phyloP scores from a whole-genome alignment of 2,113 vertebrate species.

The Aphyosemion australe region DNA sequence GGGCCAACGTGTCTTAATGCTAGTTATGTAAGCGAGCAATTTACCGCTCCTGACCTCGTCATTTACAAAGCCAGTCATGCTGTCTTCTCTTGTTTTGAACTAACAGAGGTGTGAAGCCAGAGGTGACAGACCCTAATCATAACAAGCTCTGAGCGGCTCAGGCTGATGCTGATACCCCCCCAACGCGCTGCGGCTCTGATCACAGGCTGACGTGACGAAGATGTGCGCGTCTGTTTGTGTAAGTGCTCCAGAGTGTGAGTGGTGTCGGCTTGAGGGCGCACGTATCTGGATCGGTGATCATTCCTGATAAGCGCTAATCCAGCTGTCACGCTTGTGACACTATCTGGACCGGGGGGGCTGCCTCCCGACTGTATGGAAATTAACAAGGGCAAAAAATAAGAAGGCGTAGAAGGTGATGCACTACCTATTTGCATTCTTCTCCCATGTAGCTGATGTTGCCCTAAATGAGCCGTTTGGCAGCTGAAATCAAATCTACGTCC shows the following conservation, averaged over 20 bases:
- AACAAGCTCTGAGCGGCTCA: slow-evolving; percentile 9
- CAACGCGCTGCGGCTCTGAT: slow-evolving; percentile 33
- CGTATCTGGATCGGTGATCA: slow-evolving; percentile 47
- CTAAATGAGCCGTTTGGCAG: slow-evolving; percentile 28
- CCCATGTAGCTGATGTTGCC: slow-evolving; percentile 5
- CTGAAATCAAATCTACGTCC: slow-evolving; percentile 38
- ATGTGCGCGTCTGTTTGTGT: slow-evolving; percentile 27
- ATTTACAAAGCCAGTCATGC: slow-evolving; percentile 46
- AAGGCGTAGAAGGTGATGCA: slow-evolving; percentile 24
- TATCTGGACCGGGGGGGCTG: slow-evolving; percentile 55
- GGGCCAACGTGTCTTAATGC: slow-evolving; percentile 5
- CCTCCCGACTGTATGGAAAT: slow-evolving; percentile 56
- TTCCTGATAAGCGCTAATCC: slow-evolving; percentile 72
- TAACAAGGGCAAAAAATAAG: slow-evolving; percentile 56
- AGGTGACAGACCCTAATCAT: slow-evolving; percentile 53
- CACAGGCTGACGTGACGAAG: slow-evolving; percentile 17
- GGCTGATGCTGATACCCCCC: slow-evolving; percentile 41
- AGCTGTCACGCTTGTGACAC: slow-evolving; percentile 62
- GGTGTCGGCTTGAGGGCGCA: slow-evolving; percentile 8
- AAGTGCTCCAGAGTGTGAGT: slow-evolving; percentile 1
- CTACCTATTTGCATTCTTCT: slow-evolving; percentile 46
- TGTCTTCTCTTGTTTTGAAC: slow-evolving; percentile 43
- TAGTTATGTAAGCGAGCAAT: slow-evolving; percentile 20
- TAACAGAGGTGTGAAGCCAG: slow-evolving; percentile 48
- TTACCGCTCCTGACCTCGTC: slow-evolving; percentile 32